phyloP scores from a whole-genome alignment of 1,140 invertebrate genomes.

The Cephus cinctus region DNA sequence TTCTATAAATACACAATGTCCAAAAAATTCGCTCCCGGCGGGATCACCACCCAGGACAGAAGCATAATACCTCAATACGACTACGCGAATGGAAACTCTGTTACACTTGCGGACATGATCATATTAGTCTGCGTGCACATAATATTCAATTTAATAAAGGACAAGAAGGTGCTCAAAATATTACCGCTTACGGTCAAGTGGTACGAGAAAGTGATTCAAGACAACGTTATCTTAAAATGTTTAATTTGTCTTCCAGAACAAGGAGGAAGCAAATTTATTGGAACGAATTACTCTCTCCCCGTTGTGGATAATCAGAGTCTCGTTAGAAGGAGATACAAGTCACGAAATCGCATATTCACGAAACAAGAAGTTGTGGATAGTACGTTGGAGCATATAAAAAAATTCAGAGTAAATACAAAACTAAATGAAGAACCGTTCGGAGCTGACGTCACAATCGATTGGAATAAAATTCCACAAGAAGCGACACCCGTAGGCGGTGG shows the following conservation, averaged over 20 bases:
- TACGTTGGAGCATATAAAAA: slow-evolving; percentile 57
- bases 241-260: slow-evolving; percentile 33
- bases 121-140: slow-evolving; percentile 72
- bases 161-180: slow-evolving; percentile 51
- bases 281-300: slow-evolving; percentile 30
- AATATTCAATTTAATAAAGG: slow-evolving; percentile 59
- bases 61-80: slow-evolving; percentile 17
- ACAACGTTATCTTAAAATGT: slow-evolving; percentile 38
- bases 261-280: slow-evolving; percentile 9
- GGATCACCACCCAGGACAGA: slow-evolving; percentile 18
- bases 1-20: slow-evolving; percentile 71
- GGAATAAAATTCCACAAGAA: slow-evolving; percentile 67
- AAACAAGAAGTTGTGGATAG: slow-evolving; percentile 72
- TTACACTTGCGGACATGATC: slow-evolving; percentile 84
- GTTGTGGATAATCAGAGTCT: slow-evolving; percentile 63
- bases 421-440: slow-evolving; percentile 48
- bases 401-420: slow-evolving; percentile 42
- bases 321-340: slow-evolving; percentile 74
- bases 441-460: slow-evolving; percentile 57
- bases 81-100: slow-evolving; percentile 80
- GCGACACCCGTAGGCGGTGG: slow-evolving; percentile 77
- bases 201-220: slow-evolving; percentile 58
- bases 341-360: slow-evolving; percentile 71
- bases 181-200: slow-evolving; percentile 70
- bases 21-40: slow-evolving; percentile 50